Evolutionary conservation across 2,113 vertebrate genomes (phyloP), one percentile per base, ranked within the genome.

Genomic region (Bufo gargarizans): DNA sequence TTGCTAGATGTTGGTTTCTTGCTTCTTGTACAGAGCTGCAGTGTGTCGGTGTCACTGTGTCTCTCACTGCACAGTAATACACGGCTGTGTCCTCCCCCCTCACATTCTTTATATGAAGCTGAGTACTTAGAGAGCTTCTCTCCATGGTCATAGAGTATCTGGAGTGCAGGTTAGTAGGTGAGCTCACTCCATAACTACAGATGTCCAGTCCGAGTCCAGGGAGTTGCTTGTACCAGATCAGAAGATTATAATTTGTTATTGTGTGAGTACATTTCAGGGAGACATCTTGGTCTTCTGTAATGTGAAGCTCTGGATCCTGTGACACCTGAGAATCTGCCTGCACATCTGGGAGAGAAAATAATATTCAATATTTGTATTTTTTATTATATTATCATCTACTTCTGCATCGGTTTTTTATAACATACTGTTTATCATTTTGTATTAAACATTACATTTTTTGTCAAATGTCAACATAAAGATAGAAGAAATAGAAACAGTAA

Each of bases 221-320:
- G 50, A 71, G 3, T 10, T 91, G 89, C 7, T 89, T 81, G 12
- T 91, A 91, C 89, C 90, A 91, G 22, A 76, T 77, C 10, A 89
- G 1, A 12, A 33, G 13, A 9, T 0, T 0, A 10, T 50, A 0
- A 10, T 2, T 33, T 20, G 17, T 47, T 17, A 74, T 53, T 9
- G 19, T 56, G n/a, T 82, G 79, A 47, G 49, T 63, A 50, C 86
- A 88, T n/a, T 55, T 74, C 67, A 88, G 16, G 43, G 79, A 74
- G 22, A 88, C 45, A 81, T 58, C 19, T 45, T 76, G 67, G 43
- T n/a, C 53, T 76, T 88, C 86, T 61, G n/a, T 43, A 49, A 63
- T 19, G 0, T 33, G 14, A 9, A 45, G 11, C 6, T 74, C 11
- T 2, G 53, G 33, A 12, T n/a, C 8, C 50, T 88, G 86, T 2